Evolutionary conservation across 1,140 invertebrate species (phyloP).

Genomic region (Dinoponera quadriceps): DNA sequence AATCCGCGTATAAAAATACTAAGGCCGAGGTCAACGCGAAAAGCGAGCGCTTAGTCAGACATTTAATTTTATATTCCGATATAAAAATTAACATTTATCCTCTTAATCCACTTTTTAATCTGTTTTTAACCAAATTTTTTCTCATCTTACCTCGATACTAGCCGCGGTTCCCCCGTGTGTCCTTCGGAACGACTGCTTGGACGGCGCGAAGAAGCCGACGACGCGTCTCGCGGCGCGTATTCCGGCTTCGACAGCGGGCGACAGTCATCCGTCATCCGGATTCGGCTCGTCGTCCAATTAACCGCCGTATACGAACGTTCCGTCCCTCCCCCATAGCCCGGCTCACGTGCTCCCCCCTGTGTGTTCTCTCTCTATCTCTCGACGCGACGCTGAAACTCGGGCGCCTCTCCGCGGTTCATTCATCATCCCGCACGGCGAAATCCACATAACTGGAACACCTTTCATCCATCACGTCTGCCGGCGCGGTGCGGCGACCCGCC

Average conservation of each 20-base stretch:
- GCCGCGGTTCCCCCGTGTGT: conserved; percentile 20
- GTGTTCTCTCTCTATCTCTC: conserved; percentile 8
- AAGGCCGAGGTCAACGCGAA: no score
- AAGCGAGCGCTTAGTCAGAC: no score
- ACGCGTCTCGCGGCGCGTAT: conserved; percentile 1
- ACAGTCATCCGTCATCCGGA: conserved; percentile 49
- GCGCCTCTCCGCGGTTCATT: conserved; percentile 68
- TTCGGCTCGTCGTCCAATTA: conserved; percentile 62
- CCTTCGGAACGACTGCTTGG: conserved; percentile 24
- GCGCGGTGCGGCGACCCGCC: conserved; percentile 19
- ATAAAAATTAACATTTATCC: no score
- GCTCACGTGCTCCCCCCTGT: neutral
- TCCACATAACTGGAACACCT: conserved; percentile 74
- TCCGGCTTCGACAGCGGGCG: conserved; percentile 1
- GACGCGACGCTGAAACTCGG: conserved; percentile 60
- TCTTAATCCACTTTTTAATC: no score
- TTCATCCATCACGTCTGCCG: conserved; percentile 69
- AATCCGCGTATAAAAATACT: no score
- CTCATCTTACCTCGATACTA: no score
- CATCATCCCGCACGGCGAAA: conserved; percentile 72
- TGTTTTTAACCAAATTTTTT: no score
- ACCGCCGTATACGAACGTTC: conserved; percentile 53
- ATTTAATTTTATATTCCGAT: no score
- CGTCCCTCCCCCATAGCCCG: conserved; percentile 12
- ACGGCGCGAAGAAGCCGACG: conserved; percentile 14